phyloP scores from a whole-genome alignment of 92 coral and sea anemone genomes.

The Montipora capitata region DNA sequence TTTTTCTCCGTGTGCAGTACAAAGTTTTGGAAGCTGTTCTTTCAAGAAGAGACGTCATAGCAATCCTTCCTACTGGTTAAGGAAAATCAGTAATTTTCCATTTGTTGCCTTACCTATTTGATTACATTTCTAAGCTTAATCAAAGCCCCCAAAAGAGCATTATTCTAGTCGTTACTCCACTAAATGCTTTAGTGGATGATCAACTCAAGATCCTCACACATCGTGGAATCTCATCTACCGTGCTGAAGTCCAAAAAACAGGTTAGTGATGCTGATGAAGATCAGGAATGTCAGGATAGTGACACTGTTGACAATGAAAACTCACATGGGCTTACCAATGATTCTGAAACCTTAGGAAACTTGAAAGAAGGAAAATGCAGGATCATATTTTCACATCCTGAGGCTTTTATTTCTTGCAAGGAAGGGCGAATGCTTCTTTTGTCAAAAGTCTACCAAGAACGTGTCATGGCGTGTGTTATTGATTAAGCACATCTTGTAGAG shows the following conservation, averaged over 20 bases:
- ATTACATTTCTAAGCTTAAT: slow-evolving; percentile 24
- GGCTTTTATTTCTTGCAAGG: slow-evolving; percentile 22
- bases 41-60: slow-evolving; percentile 49
- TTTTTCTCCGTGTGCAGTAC: slow-evolving; percentile 49
- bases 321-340: slow-evolving; percentile 6
- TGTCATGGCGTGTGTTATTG: slow-evolving; percentile 60
- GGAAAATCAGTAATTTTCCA: slow-evolving; percentile 68
- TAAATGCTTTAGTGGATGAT: slow-evolving; percentile 59
- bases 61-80: slow-evolving; percentile 69
- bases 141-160: slow-evolving; percentile 7
- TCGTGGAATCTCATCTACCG: slow-evolving; percentile 40
- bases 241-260: slow-evolving; percentile 11
- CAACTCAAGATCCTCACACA: slow-evolving; percentile 38
- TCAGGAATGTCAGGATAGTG: background rate
- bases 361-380: slow-evolving; percentile 9
- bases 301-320: slow-evolving; percentile 12
- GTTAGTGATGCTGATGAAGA: slow-evolving; percentile 4
- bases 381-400: slow-evolving; percentile 64
- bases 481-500: slow-evolving; percentile 70
- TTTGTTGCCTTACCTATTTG: slow-evolving; percentile 57
- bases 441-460: slow-evolving; percentile 49
- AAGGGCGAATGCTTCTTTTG: slow-evolving; percentile 54
- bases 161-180: slow-evolving; percentile 50
- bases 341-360: slow-evolving; percentile 22
- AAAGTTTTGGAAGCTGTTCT: slow-evolving; percentile 40